Conservation (phyloP, 2,888 invertebrate genomes). For the Saturnia pavonia region DNA sequence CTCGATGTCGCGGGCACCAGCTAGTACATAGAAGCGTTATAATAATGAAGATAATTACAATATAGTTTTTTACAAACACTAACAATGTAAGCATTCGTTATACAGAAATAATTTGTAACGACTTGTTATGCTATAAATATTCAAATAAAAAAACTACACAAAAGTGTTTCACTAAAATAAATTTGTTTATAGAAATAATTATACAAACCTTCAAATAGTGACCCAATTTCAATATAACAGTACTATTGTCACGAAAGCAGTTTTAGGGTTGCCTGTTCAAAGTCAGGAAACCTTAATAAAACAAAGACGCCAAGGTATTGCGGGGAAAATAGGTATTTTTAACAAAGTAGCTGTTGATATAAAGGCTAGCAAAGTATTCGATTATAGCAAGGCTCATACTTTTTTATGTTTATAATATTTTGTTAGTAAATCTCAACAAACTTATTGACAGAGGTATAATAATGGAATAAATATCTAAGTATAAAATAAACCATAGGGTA, state of each 20-base stretch:
- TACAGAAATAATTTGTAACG: not conserved
- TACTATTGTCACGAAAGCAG: constrained; percentile 22
- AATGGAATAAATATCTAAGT: too few species aligned
- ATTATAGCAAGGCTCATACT: not conserved
- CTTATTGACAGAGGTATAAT: too few species aligned
- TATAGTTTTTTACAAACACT: not conserved
- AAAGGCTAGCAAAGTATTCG: not conserved
- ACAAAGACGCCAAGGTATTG: not conserved
- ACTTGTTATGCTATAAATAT: not conserved
- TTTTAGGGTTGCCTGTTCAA: constrained; percentile 23
- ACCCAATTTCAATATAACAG: constrained; percentile 24
- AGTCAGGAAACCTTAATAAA: constrained; percentile 13
- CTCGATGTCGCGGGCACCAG: too few species aligned
- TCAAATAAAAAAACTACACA: not conserved
- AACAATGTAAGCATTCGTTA: not conserved
- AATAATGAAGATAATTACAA: not conserved
- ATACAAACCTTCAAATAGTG: constrained; percentile 13
- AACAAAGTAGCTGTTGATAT: not conserved
- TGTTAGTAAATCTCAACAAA: too few species aligned
- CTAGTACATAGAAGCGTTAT: too few species aligned
- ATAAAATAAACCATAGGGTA: too few species aligned
- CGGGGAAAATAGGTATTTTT: constrained; percentile 1
- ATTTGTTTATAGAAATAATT: not conserved
- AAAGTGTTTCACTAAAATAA: not conserved
- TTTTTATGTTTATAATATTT: not conserved